Percentiles rank a stretch among this genome's conserved stretches.
Conservation (phyloP, 2,888 invertebrate genomes). For the Caenorhabditis angaria region DNA sequence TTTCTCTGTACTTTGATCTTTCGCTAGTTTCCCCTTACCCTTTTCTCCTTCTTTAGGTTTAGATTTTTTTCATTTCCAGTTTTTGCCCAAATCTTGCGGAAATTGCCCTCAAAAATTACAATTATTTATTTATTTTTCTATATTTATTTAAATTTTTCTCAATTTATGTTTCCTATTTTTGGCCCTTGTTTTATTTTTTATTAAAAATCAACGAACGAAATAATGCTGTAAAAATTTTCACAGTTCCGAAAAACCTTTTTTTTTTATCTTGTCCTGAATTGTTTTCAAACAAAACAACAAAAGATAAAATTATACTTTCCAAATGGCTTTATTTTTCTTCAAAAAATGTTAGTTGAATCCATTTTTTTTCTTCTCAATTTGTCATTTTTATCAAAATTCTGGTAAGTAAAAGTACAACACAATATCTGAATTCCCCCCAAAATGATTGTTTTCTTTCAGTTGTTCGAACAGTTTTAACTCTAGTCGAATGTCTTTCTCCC, state of each 20-base stretch:
- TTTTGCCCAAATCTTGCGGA: constrained; percentile 3
- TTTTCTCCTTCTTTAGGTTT: not conserved
- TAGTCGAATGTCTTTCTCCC: not conserved
- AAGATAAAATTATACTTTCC: too few species aligned
- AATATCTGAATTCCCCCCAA: not conserved
- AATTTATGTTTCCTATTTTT: not conserved
- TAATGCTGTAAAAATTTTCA: too few species aligned
- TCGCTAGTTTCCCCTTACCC: not conserved
- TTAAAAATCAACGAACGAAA: not conserved
- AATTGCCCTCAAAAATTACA: not conserved
- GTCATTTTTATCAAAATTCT: not conserved
- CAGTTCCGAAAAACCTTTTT: too few species aligned
- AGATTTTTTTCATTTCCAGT: not conserved
- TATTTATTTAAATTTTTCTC: not conserved
- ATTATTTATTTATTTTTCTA: not conserved
- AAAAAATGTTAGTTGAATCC: not conserved
- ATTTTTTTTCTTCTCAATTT: not conserved
- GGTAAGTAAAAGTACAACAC: not conserved
- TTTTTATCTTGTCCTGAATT: too few species aligned
- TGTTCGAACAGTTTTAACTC: too few species aligned
- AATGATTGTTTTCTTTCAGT: not conserved
- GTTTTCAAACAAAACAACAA: too few species aligned
- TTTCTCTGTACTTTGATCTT: not conserved
- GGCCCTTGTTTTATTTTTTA: not conserved
- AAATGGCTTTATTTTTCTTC: too few species aligned